phyloP scores from a whole-genome alignment of 2,113 vertebrate genomes.

The Tretioscincus oriximinensis region DNA sequence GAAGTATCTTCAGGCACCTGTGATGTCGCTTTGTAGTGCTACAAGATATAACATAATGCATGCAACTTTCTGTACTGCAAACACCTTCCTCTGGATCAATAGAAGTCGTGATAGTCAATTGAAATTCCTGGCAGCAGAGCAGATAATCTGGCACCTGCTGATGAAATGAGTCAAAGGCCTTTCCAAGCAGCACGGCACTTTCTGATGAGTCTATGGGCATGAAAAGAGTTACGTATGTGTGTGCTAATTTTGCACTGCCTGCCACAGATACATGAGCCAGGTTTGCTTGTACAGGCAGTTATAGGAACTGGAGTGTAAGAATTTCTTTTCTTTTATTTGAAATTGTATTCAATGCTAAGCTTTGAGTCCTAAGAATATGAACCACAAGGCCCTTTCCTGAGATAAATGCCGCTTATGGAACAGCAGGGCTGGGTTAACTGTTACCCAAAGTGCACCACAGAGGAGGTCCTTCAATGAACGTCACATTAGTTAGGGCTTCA shows the following conservation, averaged over 20 bases:
- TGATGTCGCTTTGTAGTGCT: slow-evolving; percentile 36
- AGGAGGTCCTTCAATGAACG: neutral
- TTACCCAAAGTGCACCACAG: neutral
- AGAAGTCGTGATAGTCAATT: slow-evolving; percentile 46
- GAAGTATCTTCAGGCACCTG: slow-evolving; percentile 24
- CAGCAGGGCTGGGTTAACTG: neutral
- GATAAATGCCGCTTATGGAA: neutral
- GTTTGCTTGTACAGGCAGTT: neutral
- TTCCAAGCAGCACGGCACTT: rapidly evolving
- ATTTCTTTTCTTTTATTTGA: neutral
- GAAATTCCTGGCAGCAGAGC: slow-evolving; percentile 58
- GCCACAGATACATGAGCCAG: neutral
- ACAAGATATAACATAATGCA: slow-evolving; percentile 49
- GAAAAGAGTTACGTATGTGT: neutral
- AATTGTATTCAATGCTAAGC: neutral
- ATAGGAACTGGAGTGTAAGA: neutral
- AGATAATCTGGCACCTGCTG: slow-evolving; percentile 38
- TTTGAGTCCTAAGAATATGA: neutral
- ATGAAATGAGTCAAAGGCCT: slow-evolving; percentile 9
- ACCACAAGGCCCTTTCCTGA: neutral
- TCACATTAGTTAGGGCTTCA: neutral
- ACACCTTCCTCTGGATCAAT: slow-evolving; percentile 59
- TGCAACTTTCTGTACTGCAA: slow-evolving; percentile 20
- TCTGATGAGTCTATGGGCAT: neutral
- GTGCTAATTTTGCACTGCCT: neutral